Percentiles rank a stretch among this genome's conserved stretches.
phyloP scores from a whole-genome alignment of 2,888 invertebrate genomes.

The Ligdia adustata region DNA sequence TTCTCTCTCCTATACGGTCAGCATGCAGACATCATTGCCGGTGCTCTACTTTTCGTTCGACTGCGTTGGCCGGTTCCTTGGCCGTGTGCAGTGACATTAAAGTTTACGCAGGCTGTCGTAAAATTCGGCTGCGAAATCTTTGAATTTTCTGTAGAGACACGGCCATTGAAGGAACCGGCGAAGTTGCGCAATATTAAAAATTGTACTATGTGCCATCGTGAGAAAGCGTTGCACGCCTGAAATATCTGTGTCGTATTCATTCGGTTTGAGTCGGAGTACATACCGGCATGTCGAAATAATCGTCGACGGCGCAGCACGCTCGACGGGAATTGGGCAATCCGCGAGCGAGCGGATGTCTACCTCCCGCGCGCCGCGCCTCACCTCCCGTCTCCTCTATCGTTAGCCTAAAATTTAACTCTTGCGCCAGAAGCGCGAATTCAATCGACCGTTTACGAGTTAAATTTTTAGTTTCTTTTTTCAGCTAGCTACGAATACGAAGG shows the following conservation, averaged over 20 bases:
- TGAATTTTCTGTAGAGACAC: constrained; percentile 77
- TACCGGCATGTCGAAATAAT: constrained; percentile 65
- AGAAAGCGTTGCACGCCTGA: constrained; percentile 42
- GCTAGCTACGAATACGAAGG: constrained; percentile 36
- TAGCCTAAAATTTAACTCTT: constrained; percentile 61
- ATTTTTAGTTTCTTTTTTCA: constrained; percentile 57
- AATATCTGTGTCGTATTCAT: constrained; percentile 63
- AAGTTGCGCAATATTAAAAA: constrained; percentile 15
- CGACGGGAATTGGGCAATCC: constrained; percentile 76
- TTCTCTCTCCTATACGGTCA: constrained; percentile 90
- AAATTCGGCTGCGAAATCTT: constrained; percentile 77
- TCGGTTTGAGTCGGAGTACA: constrained; percentile 64
- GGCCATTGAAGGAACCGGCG: constrained; percentile 33
- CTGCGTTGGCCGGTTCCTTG: constrained; percentile 26
- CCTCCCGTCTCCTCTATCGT: constrained; percentile 34
- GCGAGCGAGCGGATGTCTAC: constrained; percentile 62
- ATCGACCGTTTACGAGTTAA: constrained; percentile 56
- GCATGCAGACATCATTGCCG: constrained; percentile 66
- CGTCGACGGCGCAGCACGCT: constrained; percentile 55
- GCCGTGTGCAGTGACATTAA: constrained; percentile 78
- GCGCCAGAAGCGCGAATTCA: constrained; percentile 55
- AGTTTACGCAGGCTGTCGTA: constrained; percentile 76
- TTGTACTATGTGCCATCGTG: constrained; percentile 32
- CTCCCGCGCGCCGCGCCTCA: constrained; percentile 42
- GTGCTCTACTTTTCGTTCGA: neutral